Evolutionary conservation across 2,888 invertebrate genomes (phyloP).

Genomic region (Acheta domesticus): DNA sequence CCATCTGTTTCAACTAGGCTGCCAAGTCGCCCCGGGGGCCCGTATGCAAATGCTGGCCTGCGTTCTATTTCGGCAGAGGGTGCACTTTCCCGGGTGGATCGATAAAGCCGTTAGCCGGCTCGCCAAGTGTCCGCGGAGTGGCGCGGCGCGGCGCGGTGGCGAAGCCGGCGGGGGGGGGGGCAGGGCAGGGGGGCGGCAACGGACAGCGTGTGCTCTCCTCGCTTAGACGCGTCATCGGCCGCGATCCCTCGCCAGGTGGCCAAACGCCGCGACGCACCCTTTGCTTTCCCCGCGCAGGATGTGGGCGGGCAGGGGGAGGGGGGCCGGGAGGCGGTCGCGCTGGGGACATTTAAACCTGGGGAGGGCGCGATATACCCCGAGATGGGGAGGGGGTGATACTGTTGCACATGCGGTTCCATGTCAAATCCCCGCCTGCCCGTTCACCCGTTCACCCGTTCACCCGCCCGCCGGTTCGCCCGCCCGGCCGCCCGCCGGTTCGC

Average conservation of each 20-base stretch:
- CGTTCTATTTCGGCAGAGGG: neutral
- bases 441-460: no score
- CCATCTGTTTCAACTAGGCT: neutral
- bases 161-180: no score
- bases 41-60: neutral
- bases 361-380: neutral
- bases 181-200: no score
- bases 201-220: neutral
- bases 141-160: no score
- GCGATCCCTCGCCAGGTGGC: neutral
- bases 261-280: neutral
- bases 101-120: neutral
- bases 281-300: conserved; percentile 11
- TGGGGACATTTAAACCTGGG: neutral
- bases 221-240: neutral
- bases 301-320: neutral
- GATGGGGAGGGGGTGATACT: no score
- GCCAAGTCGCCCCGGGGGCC: neutral
- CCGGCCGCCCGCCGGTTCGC: no score
- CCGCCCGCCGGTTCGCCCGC: no score
- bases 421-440: no score
- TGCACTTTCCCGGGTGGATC: neutral
- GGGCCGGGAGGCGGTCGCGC: neutral
- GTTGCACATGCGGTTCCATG: no score
- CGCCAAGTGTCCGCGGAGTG: neutral